phyloP scores from a whole-genome alignment of 2,797 vertebrate genomes.

The Leptatherina wallacei region DNA sequence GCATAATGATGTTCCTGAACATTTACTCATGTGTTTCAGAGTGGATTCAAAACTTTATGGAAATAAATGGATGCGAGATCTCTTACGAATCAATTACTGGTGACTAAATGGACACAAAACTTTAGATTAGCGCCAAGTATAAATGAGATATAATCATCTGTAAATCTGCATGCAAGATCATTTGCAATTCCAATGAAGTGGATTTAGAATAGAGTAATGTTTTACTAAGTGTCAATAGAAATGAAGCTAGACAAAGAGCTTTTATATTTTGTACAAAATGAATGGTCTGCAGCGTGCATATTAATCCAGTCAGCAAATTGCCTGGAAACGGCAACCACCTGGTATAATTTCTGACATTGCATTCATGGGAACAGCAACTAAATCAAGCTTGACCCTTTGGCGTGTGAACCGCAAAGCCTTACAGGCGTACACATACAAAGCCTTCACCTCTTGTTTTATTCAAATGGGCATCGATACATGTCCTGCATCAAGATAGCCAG shows the following conservation, averaged over 20 bases:
- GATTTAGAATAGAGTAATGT: slow-evolving; percentile 68
- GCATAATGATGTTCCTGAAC: slow-evolving; percentile 31
- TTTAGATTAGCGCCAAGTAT: slow-evolving; percentile 55
- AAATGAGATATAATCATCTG: slow-evolving; percentile 72
- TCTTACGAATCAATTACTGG: slow-evolving; percentile 51
- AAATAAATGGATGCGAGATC: slow-evolving; percentile 24
- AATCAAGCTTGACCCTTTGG: slow-evolving; percentile 56
- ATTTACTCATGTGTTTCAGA: slow-evolving; percentile 33
- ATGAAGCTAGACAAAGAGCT: slow-evolving; percentile 58
- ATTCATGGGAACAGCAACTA: slow-evolving; percentile 49
- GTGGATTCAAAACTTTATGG: slow-evolving; percentile 41
- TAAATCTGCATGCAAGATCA: slow-evolving; percentile 72
- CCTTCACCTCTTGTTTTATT: slow-evolving; percentile 55
- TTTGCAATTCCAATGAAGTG: slow-evolving; percentile 72
- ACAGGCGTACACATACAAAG: slow-evolving; percentile 42
- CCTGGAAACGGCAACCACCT: slow-evolving; percentile 46
- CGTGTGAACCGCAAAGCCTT: slow-evolving; percentile 25
- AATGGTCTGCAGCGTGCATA: slow-evolving; percentile 47
- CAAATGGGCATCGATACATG: slow-evolving; percentile 59
- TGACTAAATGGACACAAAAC: slow-evolving; percentile 59
- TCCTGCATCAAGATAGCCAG: slow-evolving; percentile 53
- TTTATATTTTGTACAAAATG: slow-evolving; percentile 47
- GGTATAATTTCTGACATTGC: slow-evolving; percentile 51
- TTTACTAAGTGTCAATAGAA: slow-evolving; percentile 69
- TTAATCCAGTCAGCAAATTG: slow-evolving; percentile 64